Evolutionary conservation across 2,888 invertebrate species (phyloP), one percentile per base, ranked within the genome.

Genomic region (Lycaena phlaeas): DNA sequence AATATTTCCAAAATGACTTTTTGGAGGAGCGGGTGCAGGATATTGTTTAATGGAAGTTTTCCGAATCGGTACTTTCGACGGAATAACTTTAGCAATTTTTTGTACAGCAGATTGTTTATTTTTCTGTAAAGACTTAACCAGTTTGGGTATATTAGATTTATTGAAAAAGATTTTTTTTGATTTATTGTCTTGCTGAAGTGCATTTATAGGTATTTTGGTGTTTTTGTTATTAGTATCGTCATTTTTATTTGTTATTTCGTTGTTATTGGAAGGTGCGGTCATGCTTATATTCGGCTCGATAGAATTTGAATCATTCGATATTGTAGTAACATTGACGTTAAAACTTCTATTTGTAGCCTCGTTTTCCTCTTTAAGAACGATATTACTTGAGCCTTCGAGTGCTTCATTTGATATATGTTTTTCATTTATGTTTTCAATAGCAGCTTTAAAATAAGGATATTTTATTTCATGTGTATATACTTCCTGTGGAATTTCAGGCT

Each of bases 61-160:
- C 38, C 85, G 69, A 27, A 81, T 53, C 3, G 85, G 82, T 3
- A 81, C 75, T 57, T 81, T 85, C 7, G 85, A 81, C 14, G 62
- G 57, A 18, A 73, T 55, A 18, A 74, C 49, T 61, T 79, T 84
- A 10, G 73, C 60, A 22, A 61, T 45, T 34, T 56, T 59, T 61
- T 76, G 85, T 39, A 78, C 76, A 25, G 45, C 49, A 57, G 73
- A 78, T 31, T 63, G 50, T 53, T 76, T 81, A 44, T 57, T 68
- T 44, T 50, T 68, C 39, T 65, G 61, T 7, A 64, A 44, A 4
- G 60, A 50, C 62, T 65, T 79, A 9, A 81, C 57, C 7, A 70
- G 64, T 57, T 82, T 81, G 30, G 84, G 84, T 53, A 84, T 84
- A 51, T 67, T 79, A 6, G 84, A 84, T 56, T 75, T 82, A 14